Evolutionary conservation across 1,140 invertebrate species (phyloP), one percentile per base, ranked within the genome.

Genomic region (Lepidurus couesii): DNA sequence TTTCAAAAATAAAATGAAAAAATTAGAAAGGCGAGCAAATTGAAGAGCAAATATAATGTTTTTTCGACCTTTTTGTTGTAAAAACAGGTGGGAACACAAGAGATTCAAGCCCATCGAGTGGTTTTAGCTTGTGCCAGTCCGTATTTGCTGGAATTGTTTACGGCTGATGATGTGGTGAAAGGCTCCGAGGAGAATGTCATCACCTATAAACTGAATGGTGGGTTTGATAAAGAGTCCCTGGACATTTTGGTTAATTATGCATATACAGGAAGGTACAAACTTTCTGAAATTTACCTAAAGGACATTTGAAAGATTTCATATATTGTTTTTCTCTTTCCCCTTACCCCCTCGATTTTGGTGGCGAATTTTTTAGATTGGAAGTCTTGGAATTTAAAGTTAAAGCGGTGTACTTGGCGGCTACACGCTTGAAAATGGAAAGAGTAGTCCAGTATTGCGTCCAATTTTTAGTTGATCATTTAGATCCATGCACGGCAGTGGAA

Each of bases 71-170:
- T 75, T 45, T 47, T n/a, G 65, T 5, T 73, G n/a, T 73, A 24
- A n/a, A n/a, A 43, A 16, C 83, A 91, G 87, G 88, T 91, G 81
- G 90, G 89, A 73, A 91, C 87, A 83, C 87, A 88, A 9, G 92
- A 94, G 85, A 87, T 94, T 45, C 89, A 91, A 80, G 92, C 90
- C 34, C 93, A 94, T 84, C 87, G 90, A 81, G 90, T 90, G 45
- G 91, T 95, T 34, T 84, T 95, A 74, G 92, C 92, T 1, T 90
- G 91, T 79, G 90, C 90, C 42, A 92, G 91, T 78, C 90, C 91
- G 2, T 92, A 92, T 84, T 86, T 95, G 21, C 90, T 94, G 81
- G 91, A 94, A 82, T 85, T 93, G 81, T 93, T 95, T 84, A 88
- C 88, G 16, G 86, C 86, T 16, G 89, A 91, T 82, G 85, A 86